Conservation (phyloP, 1,140 invertebrate genomes). For the Melipona quadrifasciata region DNA sequence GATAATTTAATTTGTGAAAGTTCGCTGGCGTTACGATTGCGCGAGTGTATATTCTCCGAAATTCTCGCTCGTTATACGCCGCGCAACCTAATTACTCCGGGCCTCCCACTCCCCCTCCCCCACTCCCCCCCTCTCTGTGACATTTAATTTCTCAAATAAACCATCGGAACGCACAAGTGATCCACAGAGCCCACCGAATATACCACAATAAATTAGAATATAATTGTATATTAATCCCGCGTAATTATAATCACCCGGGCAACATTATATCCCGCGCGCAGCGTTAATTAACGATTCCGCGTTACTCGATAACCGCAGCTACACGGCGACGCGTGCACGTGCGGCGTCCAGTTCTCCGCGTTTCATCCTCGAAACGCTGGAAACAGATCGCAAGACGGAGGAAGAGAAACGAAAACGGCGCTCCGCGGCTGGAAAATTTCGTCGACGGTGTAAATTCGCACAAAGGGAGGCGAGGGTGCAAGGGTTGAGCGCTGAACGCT, state of each 20-base stretch:
- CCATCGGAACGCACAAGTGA: slow-evolving; percentile 1
- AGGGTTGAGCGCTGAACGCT: too few species aligned
- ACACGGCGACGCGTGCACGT: background rate
- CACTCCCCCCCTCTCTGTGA: background rate
- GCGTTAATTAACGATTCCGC: slow-evolving; percentile 11
- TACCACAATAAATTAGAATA: slow-evolving; percentile 25
- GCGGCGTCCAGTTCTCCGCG: too few species aligned
- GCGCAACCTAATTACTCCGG: background rate
- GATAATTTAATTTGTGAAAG: background rate
- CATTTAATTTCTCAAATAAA: slow-evolving; percentile 30
- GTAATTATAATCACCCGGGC: slow-evolving; percentile 1
- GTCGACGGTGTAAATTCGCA: slow-evolving; percentile 6
- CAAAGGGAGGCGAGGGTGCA: slow-evolving; percentile 13
- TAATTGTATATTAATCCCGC: slow-evolving; percentile 21
- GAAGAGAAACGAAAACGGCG: background rate
- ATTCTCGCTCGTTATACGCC: background rate
- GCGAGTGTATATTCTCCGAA: background rate
- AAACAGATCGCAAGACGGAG: background rate
- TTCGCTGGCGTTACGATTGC: background rate
- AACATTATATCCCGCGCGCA: background rate
- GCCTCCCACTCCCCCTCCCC: too few species aligned
- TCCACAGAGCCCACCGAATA: background rate
- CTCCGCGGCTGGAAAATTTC: slow-evolving; percentile 3
- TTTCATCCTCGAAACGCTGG: too few species aligned
- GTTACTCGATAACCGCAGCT: background rate